Evolutionary conservation across 53 echinoderm and acorn worm genomes (phyloP).

Genomic region (Actinopyga echinites): DNA sequence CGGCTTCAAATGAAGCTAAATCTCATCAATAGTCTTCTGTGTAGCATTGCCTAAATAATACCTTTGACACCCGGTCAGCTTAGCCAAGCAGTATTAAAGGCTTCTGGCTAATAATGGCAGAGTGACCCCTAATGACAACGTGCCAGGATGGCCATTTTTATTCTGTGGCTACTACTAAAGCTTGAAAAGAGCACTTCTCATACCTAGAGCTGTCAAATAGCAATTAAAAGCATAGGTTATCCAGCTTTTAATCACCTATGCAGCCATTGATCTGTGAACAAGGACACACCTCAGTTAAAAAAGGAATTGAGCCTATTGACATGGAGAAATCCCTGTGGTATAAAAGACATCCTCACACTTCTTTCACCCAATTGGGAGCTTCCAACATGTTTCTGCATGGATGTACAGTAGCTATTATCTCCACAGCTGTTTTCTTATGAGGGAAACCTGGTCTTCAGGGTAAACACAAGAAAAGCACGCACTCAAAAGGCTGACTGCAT

Average conservation of each 20-base stretch:
- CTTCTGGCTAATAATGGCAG: no score
- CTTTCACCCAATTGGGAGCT: no score
- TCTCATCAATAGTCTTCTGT: not conserved
- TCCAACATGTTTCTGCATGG: no score
- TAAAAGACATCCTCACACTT: not conserved
- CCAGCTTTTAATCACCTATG: constrained; percentile 13
- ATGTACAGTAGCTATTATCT: not conserved
- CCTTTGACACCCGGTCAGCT: constrained; percentile 9
- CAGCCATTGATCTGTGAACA: constrained; percentile 19
- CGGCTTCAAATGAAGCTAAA: constrained; percentile 4
- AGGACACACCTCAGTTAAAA: constrained; percentile 15
- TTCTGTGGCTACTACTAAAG: no score
- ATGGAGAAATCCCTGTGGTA: constrained; percentile 10
- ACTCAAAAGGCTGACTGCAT: no score
- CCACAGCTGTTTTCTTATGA: not conserved
- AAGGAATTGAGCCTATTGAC: not conserved
- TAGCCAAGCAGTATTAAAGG: no score
- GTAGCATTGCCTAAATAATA: not conserved
- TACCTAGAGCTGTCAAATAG: not conserved
- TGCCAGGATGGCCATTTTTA: no score
- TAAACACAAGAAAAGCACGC: no score
- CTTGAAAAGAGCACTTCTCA: no score
- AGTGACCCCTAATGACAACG: no score
- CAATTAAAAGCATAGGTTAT: constrained; percentile 14
- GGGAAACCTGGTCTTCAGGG: no score